Conservation (phyloP, 2,797 vertebrate species). For the Tamandua tetradactyla region DNA sequence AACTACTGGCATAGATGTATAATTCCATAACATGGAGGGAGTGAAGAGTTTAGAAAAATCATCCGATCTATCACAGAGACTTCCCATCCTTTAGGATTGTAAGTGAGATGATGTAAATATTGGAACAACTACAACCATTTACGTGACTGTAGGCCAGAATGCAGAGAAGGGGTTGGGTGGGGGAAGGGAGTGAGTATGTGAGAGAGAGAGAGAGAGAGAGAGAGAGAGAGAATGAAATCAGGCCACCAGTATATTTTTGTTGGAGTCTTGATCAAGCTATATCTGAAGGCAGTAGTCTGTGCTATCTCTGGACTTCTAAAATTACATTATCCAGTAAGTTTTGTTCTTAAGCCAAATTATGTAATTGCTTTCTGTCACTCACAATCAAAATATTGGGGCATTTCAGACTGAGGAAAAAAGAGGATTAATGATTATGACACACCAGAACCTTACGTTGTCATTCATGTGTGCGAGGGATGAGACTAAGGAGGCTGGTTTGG, state of each 20-base stretch:
- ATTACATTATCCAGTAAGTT: neutral
- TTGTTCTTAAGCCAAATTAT: neutral
- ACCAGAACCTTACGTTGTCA: neutral
- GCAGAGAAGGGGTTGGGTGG: neutral
- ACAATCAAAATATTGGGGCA: neutral
- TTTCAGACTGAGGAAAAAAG: neutral
- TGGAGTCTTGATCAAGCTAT: neutral
- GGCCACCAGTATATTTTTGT: neutral
- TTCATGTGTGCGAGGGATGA: neutral
- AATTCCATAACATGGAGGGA: neutral
- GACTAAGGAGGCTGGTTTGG: neutral
- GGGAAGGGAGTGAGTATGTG: neutral
- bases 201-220: neutral
- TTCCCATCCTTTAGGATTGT: neutral
- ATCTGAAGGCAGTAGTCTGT: neutral
- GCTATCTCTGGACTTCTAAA: neutral
- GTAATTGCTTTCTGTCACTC: neutral
- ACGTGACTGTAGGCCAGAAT: neutral
- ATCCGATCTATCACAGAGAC: neutral
- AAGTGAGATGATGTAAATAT: neutral
- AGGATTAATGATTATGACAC: neutral
- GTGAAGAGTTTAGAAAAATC: slow-evolving; percentile 11
- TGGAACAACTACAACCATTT: neutral
- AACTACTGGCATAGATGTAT: neutral
- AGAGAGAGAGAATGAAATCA: neutral